Evolutionary conservation across 2,888 invertebrate species (phyloP).

Genomic region (Hyppa rectilinea): DNA sequence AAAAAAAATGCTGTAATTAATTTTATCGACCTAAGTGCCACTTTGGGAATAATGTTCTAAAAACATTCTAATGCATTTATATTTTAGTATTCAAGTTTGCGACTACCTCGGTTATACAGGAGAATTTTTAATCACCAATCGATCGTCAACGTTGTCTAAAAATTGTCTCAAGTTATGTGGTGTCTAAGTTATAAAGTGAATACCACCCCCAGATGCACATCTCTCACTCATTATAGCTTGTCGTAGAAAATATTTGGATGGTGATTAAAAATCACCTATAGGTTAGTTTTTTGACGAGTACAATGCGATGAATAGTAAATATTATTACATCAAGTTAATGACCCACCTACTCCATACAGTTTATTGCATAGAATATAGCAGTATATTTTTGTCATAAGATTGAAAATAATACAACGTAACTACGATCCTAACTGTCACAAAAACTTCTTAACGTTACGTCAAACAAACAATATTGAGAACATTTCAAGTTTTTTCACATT

Average conservation of each 20-base stretch:
- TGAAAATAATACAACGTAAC: not conserved
- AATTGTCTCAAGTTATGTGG: too few relatives aligned
- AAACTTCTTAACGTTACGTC: not conserved
- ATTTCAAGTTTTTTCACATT: too few relatives aligned
- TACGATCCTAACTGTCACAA: not conserved
- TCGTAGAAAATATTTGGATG: constrained; percentile 2
- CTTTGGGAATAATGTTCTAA: constrained; percentile 70
- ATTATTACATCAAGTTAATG: not conserved
- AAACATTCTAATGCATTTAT: constrained; percentile 61
- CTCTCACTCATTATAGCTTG: not conserved
- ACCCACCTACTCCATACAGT: constrained; percentile 38
- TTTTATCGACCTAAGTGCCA: constrained; percentile 76
- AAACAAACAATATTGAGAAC: not conserved
- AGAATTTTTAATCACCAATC: constrained; percentile 9
- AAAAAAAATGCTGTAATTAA: constrained; percentile 62
- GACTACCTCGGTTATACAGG: constrained; percentile 25
- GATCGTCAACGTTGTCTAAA: not conserved
- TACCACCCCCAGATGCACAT: not conserved
- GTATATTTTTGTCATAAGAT: not conserved
- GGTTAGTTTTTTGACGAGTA: not conserved
- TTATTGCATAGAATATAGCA: not conserved
- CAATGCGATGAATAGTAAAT: not conserved
- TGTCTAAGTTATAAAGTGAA: not conserved
- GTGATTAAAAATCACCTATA: constrained; percentile 4
- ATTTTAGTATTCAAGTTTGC: constrained; percentile 40